phyloP scores from a whole-genome alignment of 2,797 vertebrate genomes.

The Sebastes steindachneri region DNA sequence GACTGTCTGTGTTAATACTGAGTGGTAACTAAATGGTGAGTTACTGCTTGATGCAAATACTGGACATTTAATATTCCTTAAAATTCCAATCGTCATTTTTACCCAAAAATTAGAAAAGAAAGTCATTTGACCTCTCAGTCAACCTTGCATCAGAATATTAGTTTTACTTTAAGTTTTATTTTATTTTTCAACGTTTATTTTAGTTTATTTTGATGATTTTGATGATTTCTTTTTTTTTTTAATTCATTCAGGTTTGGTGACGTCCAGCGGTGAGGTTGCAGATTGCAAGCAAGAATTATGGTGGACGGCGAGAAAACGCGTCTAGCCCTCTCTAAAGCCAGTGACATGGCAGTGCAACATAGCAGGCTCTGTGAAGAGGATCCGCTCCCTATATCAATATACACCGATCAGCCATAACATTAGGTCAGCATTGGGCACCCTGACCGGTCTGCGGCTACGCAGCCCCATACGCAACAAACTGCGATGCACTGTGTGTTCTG shows the following conservation, averaged over 20 bases:
- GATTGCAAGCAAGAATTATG: neutral
- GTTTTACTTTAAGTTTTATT: neutral
- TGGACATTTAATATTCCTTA: neutral
- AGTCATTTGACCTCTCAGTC: neutral
- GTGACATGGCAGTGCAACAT: neutral
- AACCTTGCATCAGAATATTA: neutral
- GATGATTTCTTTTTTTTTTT: neutral
- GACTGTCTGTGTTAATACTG: neutral
- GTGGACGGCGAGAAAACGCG: no score
- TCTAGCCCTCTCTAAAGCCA: no score
- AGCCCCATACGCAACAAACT: no score
- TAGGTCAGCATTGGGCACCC: no score
- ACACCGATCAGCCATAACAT: no score
- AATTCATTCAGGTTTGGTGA: accelerated
- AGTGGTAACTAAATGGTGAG: neutral
- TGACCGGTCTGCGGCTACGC: no score
- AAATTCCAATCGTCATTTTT: neutral
- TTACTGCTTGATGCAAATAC: neutral
- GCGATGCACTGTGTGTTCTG: no score
- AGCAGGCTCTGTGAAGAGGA: neutral
- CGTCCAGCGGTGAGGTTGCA: neutral
- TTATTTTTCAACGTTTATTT: neutral
- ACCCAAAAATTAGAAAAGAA: neutral
- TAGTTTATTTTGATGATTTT: neutral
- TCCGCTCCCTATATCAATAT: no score